Evolutionary conservation across 2,888 invertebrate species (phyloP), one percentile per base, ranked within the genome.

Genomic region (Tortrix viridana): DNA sequence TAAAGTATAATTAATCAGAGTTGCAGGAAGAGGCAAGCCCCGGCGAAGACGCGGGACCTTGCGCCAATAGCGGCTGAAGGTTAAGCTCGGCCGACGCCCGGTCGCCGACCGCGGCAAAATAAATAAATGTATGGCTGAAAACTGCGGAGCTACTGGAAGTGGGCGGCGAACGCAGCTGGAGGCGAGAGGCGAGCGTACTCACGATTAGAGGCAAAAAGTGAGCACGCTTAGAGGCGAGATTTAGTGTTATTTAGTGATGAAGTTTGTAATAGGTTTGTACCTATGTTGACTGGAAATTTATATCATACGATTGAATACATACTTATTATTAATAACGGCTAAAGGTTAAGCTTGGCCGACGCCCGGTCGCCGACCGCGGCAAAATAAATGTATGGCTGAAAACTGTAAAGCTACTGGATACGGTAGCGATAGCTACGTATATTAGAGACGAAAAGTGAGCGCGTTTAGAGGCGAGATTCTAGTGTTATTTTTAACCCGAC

Each of bases 21-120:
- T 75, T 76, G 75, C 76, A 76, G 77, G 77, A 78, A 80, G 73
- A 63, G 67, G 60, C 65, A 66, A 71, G 68, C 73, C 66, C 69
- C 66, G 69, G 72, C 72, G 70, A 69, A 68, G 68, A 71, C 73
- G 67, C 66, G 62, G 71, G 81, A 85, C 86, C 86, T 87, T 86
- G 83, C 71, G 54, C 65, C 57, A 54, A 64, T 54, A 61, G 47
- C 69, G 74, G 54, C 84, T 86, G 87, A 88, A 88, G 89, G 65
- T 55, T 53, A 65, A 9, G 19, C 48, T 32, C 18, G 57, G 52
- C 26, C 57, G 61, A 48, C 60, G 65, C 48, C 60, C 60, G 65
- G 65, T 38, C 65, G 60, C 47, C 57, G 65, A 65, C 56, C 65
- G 52, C 26, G 20, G 46, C 56, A 60, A 60, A 55, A 65, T 60